phyloP scores from a whole-genome alignment of 1,140 invertebrate genomes.

The Sesamia nonagrioides region DNA sequence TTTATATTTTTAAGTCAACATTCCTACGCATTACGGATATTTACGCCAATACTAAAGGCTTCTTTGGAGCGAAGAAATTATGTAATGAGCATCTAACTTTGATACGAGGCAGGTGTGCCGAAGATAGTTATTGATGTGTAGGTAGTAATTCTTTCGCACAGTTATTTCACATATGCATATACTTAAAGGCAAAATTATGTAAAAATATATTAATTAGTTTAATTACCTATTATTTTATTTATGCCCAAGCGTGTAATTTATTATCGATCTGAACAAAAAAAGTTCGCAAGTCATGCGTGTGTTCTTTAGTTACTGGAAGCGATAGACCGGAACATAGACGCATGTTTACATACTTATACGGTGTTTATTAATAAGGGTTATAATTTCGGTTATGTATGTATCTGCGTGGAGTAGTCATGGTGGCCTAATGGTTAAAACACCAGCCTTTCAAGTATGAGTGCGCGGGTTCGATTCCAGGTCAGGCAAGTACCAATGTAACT shows the following conservation, averaged over 20 bases:
- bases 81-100: constrained; percentile 17
- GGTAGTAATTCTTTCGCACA: constrained; percentile 18
- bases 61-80: background rate
- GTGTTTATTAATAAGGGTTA: constrained; percentile 12
- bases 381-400: no score
- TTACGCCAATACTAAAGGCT: background rate
- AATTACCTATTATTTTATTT: constrained; percentile 37
- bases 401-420: no score
- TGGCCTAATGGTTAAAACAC: no score
- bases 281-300: background rate
- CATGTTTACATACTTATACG: constrained; percentile 22
- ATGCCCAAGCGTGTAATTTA: constrained; percentile 35
- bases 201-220: constrained; percentile 33
- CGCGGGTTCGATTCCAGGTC: no score
- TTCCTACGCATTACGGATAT: background rate
- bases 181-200: background rate
- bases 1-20: background rate
- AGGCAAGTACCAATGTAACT: no score
- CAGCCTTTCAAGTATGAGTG: no score
- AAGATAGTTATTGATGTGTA: constrained; percentile 14
- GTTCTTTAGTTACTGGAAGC: background rate
- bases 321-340: constrained; percentile 25
- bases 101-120: background rate
- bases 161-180: constrained; percentile 17
- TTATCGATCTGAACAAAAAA: constrained; percentile 26